A percentile compares a stretch with the other conserved stretches of the same genome.
These are phyloP conservation scores for Astur gentilis DNA, from an alignment of 2,113 vertebrate genomes.

Conservation along the genomic window DNA sequence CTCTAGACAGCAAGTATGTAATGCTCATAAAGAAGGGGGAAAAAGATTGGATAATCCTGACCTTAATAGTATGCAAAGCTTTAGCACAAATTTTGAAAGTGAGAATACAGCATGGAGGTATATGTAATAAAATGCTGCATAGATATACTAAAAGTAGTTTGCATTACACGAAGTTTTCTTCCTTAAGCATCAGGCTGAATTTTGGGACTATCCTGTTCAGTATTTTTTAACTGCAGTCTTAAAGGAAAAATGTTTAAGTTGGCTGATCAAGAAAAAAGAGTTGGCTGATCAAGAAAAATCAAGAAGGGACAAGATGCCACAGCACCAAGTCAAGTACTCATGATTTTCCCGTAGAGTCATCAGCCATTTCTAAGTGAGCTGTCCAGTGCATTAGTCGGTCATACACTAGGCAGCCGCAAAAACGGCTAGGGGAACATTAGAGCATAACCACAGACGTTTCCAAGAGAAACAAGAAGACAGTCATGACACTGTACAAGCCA, in stretches of 20 bases:
- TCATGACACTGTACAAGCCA: neutral
- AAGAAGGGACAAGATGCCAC: neutral
- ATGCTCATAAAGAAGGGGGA: neutral
- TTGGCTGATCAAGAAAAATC: neutral
- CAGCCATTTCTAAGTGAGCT: neutral
- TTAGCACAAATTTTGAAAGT: neutral
- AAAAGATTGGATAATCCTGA: neutral
- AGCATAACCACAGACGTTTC: neutral
- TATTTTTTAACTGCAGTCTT: neutral
- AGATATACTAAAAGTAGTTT: neutral
- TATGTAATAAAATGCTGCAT: neutral
- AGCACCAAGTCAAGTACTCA: neutral
- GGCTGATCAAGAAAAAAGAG: neutral
- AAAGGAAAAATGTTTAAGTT: neutral
- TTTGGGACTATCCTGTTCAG: neutral
- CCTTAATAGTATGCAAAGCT: neutral
- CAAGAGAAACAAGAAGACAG: slow-evolving; percentile 16
- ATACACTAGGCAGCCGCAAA: neutral
- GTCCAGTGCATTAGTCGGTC: neutral
- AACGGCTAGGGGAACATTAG: neutral
- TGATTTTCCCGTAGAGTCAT: neutral
- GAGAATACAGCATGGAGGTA: neutral
- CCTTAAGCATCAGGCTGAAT: neutral
- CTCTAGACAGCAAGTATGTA: neutral
- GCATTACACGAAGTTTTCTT: neutral